Percentiles rank a stretch among this genome's conserved stretches.
Evolutionary conservation across 2,797 vertebrate species (phyloP).

Genomic region (Danionella dracula): DNA sequence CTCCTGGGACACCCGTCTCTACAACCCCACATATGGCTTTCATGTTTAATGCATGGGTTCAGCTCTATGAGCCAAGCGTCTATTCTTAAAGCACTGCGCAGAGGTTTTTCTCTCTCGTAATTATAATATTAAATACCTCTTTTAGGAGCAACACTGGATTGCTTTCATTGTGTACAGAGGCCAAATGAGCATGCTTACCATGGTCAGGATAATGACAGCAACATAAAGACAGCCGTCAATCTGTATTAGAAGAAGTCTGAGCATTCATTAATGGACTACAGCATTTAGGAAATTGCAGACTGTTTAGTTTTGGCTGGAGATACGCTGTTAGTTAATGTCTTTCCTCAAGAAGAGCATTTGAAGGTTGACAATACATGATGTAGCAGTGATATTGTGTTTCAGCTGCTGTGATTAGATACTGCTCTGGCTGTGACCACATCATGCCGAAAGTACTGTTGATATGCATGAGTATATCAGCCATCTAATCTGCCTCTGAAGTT

Average conservation of each 20-base stretch:
- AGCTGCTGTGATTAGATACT: background rate
- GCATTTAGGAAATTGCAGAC: background rate
- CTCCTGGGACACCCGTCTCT: slow-evolving; percentile 68
- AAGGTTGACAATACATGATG: slow-evolving; percentile 4
- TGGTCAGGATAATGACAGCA: slow-evolving; percentile 16
- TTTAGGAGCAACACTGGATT: slow-evolving; percentile 66
- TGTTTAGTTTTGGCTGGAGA: slow-evolving; percentile 1
- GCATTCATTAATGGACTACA: slow-evolving; percentile 13
- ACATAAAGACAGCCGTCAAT: slow-evolving; percentile 32
- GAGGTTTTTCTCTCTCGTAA: slow-evolving; percentile 68
- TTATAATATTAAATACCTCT: slow-evolving; percentile 85
- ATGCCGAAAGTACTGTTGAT: background rate
- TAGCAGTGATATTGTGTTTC: background rate
- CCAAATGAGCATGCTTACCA: slow-evolving; percentile 68
- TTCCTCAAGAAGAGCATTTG: background rate
- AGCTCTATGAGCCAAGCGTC: slow-evolving; percentile 52
- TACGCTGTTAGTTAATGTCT: background rate
- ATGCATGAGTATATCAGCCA: background rate
- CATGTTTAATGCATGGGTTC: slow-evolving; percentile 89
- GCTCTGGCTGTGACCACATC: background rate
- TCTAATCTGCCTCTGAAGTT: background rate
- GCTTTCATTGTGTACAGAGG: slow-evolving; percentile 73
- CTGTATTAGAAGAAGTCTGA: background rate
- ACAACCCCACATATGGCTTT: slow-evolving; percentile 82
- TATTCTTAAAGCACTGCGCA: slow-evolving; percentile 55